A percentile compares a stretch with the other conserved stretches of the same genome.
Conservation (phyloP, 2,797 vertebrate species). For the Sorex maritimensis region DNA sequence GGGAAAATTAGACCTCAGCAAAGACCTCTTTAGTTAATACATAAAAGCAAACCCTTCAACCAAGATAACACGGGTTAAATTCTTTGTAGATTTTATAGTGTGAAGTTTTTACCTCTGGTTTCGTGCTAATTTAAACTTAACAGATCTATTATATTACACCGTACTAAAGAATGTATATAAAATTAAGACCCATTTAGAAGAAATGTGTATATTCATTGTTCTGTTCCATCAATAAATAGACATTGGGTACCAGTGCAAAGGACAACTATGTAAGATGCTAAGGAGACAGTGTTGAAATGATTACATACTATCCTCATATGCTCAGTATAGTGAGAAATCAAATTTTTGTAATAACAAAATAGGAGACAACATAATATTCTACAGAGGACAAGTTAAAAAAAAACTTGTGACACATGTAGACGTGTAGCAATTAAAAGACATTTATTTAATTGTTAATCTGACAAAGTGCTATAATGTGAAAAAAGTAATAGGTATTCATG, state of each 20-base stretch:
- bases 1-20: conserved; percentile 33
- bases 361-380: not conserved
- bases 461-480: conserved; percentile 53
- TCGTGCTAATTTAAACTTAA: conserved; percentile 57
- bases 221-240: not conserved
- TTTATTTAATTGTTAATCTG: conserved; percentile 35
- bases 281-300: not conserved
- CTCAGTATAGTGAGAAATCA: conserved; percentile 41
- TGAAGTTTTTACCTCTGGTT: conserved; percentile 22
- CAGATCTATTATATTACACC: conserved; percentile 13
- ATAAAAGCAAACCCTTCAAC: not conserved
- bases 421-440: conserved; percentile 6
- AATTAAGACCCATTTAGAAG: conserved; percentile 51
- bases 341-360: conserved; percentile 45
- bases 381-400: too few relatives aligned
- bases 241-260: not conserved
- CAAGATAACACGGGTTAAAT: conserved; percentile 10
- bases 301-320: not conserved
- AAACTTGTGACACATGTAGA: not conserved
- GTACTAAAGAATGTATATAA: not conserved
- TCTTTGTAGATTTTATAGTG: not conserved
- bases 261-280: not conserved
- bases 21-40: not conserved
- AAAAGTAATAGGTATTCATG: not conserved
- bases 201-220: not conserved